Evolutionary conservation across 2,113 vertebrate species (phyloP), one percentile per base, ranked within the genome.

Genomic region (Elephas maximus): DNA sequence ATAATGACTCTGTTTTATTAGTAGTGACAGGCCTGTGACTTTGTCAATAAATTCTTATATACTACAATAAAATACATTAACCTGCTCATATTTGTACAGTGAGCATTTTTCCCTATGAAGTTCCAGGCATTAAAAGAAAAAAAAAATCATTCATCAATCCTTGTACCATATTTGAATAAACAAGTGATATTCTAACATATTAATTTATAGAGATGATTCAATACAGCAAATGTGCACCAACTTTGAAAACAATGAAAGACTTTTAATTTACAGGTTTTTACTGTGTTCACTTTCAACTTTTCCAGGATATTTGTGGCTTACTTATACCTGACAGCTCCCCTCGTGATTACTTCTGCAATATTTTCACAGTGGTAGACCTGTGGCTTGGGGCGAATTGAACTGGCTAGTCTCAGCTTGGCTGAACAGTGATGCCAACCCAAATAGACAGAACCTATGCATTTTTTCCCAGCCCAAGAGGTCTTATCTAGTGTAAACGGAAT

Each of bases 401-500:
- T 91, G 81, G 33, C 74, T 88, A 74, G 63, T 73, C 33, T 88
- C 63, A 79, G 73, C 24, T 90, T 97, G 82, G 90, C 41, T 83
- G 41, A 91, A 69, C 0, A 24, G 18, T 45, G 37, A 24, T 93
- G 73, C 90, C 88, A 97, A 92, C n/a, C 7, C 57, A 78, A 84
- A 88, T 44, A 95, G 67, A 94, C 37, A 67, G 80, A 95, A 95
- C 93, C 73, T 53, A 51, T n/a, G 48, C 87, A 93, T 92, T 92
- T 86, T 94, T 67, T 67, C n/a, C 71, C 41, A 96, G 78, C 67
- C 90, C 95, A 92, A 2, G 4, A 78, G 21, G 33, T 44, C 67
- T 96, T 96, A 94, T 90, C 87, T 97, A 93, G 53, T 67, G 10
- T 78, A 79, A 95, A 93, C 94, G 93, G 96, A 97, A 97, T 97